These are phyloP conservation scores for Quadroppia sp. DNA, from an alignment of 2,888 invertebrate genomes.

Conservation along the genomic window DNA sequence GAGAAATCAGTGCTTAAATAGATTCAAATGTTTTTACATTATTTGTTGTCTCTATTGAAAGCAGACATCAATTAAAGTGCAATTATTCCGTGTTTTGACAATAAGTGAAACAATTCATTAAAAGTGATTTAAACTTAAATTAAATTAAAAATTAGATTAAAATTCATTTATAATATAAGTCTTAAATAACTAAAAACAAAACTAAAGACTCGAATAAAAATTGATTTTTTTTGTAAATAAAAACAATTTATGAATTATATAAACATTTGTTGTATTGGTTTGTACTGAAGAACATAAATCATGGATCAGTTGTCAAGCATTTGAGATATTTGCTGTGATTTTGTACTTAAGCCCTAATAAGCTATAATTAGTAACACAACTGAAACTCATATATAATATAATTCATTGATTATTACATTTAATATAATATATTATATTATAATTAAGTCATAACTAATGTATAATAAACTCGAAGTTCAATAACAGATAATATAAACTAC, in stretches of 20 bases:
- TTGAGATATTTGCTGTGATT: too few species aligned
- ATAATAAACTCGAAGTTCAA: not conserved
- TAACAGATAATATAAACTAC: slow-evolving; percentile 8
- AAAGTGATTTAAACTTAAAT: too few species aligned
- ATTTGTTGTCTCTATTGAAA: not conserved
- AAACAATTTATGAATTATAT: not conserved
- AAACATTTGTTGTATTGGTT: not conserved
- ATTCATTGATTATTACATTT: not conserved
- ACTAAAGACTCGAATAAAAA: not conserved
- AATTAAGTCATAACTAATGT: slow-evolving; percentile 11
- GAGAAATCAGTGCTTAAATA: not conserved
- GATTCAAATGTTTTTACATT: not conserved
- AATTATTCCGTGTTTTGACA: not conserved
- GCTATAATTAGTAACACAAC: too few species aligned
- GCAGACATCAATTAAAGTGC: not conserved
- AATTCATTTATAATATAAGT: too few species aligned
- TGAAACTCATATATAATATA: not conserved
- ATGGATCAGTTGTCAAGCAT: too few species aligned
- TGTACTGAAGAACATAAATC: not conserved
- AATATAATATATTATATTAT: not conserved
- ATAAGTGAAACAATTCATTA: too few species aligned
- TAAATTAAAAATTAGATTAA: not conserved
- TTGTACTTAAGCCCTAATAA: too few species aligned
- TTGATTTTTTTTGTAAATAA: not conserved
- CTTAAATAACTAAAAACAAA: not conserved